These are phyloP conservation scores for Tricholaema leucomelas DNA, from an alignment of 2,113 vertebrate species.

Conservation along the genomic window DNA sequence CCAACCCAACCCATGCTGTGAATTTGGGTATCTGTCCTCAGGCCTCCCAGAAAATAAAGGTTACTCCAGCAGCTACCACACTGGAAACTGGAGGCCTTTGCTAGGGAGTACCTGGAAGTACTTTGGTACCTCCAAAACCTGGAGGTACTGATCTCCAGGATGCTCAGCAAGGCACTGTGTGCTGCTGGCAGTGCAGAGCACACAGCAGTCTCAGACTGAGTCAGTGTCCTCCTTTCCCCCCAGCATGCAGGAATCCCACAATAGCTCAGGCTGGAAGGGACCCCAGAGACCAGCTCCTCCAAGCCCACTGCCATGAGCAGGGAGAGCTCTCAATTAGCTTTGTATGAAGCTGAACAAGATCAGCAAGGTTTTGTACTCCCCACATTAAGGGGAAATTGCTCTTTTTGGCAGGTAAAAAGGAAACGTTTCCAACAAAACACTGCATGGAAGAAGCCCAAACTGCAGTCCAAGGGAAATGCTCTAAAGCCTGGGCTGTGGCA, in stretches of 20 bases:
- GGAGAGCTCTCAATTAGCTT: too few species aligned
- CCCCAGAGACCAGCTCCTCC: too few species aligned
- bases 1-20: too few species aligned
- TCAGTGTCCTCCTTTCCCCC: background rate
- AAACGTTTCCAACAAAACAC: background rate
- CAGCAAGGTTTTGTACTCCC: background rate
- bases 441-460: background rate
- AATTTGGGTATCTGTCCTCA: background rate
- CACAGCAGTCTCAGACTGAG: background rate
- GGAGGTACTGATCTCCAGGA: background rate
- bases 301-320: too few species aligned
- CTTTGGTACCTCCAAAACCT: too few species aligned
- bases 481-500: too few species aligned
- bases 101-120: background rate
- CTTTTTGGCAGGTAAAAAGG: background rate
- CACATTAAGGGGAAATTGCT: background rate
- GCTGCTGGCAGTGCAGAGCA: background rate
- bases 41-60: fast-evolving
- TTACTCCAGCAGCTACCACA: background rate
- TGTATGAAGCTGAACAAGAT: background rate
- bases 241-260: background rate
- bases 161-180: fast-evolving
- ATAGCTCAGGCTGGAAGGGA: too few species aligned
- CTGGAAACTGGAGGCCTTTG: background rate
- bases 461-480: background rate